Evolutionary conservation across 35 echinoderm and acorn worm genomes (phyloP), one percentile per base, ranked within the genome.

Genomic region (Holothuria glaberrima): DNA sequence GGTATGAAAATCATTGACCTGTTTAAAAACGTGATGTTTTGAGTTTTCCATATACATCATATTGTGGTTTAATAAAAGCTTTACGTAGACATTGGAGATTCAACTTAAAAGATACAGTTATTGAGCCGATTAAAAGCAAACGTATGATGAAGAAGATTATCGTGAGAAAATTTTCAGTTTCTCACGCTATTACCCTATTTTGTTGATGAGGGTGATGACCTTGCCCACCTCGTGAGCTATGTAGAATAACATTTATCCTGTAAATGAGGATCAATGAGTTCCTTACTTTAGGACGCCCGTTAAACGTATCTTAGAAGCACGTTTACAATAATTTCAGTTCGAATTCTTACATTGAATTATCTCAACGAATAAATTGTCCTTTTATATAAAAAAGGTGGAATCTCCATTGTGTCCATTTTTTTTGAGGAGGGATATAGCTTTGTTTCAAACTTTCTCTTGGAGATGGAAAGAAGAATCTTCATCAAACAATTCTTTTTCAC

Each of bases 381-480:
- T 61, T n/a, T 61, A 61, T 61, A 61, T 61, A n/a, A 61, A 61
- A n/a, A 61, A n/a, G 16, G 58, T 61, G 58, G 58, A 61, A 61
- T 18, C 58, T 61, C 58, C 58, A 61, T 21, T 65, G 18, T 7
- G 62, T 65, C 17, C 62, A 12, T 65, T 21, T 65, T 28, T 65
- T 65, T 41, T 41, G 36, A n/a, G n/a, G n/a, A n/a, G 36, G 36
- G 7, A 7, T 41, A 7, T 41, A 41, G 36, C 36, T 41, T 41
- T 41, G 36, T 41, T 41, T 2, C 36, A 41, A 41, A 41, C 7
- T 41, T 41, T 7, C 2, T 41, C 7, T 41, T 41, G 7, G 36
- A 41, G 2, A 41, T 41, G 7, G 36, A 41, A 41, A 41, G 36
- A 41, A 7, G 36, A 7, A 4, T 41, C 2, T 7, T 41, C 7